Percentiles rank a stretch among this genome's conserved stretches.
These are phyloP conservation scores for Lagria hirta DNA, from an alignment of 2,888 invertebrate genomes.

Conservation along the genomic window DNA sequence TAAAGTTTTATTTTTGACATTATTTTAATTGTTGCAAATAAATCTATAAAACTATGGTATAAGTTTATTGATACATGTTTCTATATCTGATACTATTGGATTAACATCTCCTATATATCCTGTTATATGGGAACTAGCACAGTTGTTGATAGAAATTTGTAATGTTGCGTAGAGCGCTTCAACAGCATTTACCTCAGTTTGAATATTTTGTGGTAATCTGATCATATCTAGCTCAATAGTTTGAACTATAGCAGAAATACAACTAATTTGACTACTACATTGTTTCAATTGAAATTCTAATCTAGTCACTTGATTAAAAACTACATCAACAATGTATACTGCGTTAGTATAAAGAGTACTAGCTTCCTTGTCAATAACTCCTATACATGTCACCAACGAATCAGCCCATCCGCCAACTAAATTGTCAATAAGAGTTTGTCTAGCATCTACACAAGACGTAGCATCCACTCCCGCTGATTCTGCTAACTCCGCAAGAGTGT, in stretches of 20 bases:
- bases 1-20: too few species aligned
- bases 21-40: too few species aligned
- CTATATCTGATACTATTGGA: conserved; percentile 4
- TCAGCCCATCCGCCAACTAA: neutral
- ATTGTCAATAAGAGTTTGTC: conserved; percentile 4
- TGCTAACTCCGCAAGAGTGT: conserved; percentile 2
- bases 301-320: conserved; percentile 1
- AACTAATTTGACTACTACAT: neutral
- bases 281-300: conserved; percentile 1
- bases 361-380: neutral
- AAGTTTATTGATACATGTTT: conserved; percentile 2
- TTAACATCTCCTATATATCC: conserved; percentile 1
- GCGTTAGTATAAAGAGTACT: neutral
- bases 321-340: conserved; percentile 5
- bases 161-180: conserved; percentile 2
- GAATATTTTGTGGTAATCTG: conserved; percentile 9
- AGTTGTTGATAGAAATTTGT: conserved; percentile 3
- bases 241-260: conserved; percentile 2
- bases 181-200: conserved; percentile 6
- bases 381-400: neutral
- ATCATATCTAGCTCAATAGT: conserved; percentile 5
- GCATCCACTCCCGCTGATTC: conserved; percentile 3
- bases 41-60: too few species aligned
- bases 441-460: conserved; percentile 5
- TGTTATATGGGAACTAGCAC: neutral